Percentiles rank a stretch among this genome's conserved stretches.
phyloP scores from a whole-genome alignment of 2,888 invertebrate genomes.

The Campoplex capitator region DNA sequence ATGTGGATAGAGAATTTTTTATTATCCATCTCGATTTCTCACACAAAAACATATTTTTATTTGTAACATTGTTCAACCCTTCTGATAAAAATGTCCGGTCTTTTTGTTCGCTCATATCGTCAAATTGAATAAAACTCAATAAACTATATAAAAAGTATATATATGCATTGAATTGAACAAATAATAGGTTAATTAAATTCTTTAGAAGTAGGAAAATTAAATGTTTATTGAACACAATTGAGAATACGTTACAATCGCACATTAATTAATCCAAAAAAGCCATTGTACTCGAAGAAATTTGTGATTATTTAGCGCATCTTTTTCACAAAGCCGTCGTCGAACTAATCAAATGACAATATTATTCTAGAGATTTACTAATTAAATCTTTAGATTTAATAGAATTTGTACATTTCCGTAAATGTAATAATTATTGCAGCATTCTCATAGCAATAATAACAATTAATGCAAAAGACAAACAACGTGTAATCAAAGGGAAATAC shows the following conservation, averaged over 20 bases:
- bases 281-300: neutral
- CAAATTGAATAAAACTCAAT: neutral
- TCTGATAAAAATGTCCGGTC: neutral
- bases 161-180: neutral
- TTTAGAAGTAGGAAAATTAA: neutral
- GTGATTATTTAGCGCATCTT: no score
- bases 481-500: slow-evolving; percentile 25
- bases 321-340: neutral
- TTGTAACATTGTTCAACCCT: neutral
- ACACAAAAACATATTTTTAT: neutral
- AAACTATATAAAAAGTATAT: neutral
- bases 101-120: neutral
- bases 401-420: neutral
- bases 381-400: neutral
- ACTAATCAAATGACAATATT: neutral
- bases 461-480: neutral
- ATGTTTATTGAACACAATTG: neutral
- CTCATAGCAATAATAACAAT: neutral
- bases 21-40: neutral
- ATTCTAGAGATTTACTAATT: neutral
- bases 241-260: neutral
- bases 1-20: neutral
- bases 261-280: neutral
- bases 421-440: neutral
- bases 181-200: neutral